A percentile compares a stretch with the other conserved stretches of the same genome.
phyloP scores from a whole-genome alignment of 2,797 vertebrate species.

The Artibeus lituratus region DNA sequence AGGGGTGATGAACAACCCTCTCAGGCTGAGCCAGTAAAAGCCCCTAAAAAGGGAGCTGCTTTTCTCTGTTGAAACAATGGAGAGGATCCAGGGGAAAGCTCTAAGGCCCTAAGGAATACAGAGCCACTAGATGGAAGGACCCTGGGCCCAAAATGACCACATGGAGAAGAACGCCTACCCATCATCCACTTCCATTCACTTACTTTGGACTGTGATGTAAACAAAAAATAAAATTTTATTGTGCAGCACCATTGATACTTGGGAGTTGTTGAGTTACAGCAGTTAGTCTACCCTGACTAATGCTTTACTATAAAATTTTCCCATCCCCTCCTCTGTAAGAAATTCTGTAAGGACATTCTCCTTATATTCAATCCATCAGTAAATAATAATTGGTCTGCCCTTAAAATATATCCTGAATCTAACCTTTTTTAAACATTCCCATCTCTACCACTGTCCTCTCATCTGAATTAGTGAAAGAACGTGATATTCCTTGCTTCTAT shows the following conservation, averaged over 20 bases:
- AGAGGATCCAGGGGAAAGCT: not conserved
- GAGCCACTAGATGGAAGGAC: not conserved
- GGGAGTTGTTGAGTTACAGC: not conserved
- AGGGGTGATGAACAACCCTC: not conserved
- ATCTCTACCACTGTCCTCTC: not conserved
- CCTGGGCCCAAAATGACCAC: not conserved
- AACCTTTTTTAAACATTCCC: not conserved
- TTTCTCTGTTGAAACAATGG: not conserved
- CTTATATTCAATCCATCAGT: conserved; percentile 4
- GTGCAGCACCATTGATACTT: not conserved
- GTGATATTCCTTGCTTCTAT: not conserved
- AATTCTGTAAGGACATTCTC: not conserved
- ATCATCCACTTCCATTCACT: not conserved
- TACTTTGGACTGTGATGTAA: not conserved
- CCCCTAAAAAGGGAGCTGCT: not conserved
- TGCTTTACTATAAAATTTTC: not conserved
- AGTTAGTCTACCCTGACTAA: not conserved
- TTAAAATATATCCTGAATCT: conserved; percentile 17
- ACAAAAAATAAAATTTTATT: not conserved
- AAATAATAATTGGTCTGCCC: not conserved
- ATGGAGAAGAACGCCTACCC: not conserved
- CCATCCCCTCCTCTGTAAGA: not conserved
- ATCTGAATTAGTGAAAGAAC: not conserved
- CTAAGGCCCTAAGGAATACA: not conserved
- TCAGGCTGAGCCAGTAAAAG: not conserved